Evolutionary conservation across 2,888 invertebrate species (phyloP).

Genomic region (Tipula vernalis): DNA sequence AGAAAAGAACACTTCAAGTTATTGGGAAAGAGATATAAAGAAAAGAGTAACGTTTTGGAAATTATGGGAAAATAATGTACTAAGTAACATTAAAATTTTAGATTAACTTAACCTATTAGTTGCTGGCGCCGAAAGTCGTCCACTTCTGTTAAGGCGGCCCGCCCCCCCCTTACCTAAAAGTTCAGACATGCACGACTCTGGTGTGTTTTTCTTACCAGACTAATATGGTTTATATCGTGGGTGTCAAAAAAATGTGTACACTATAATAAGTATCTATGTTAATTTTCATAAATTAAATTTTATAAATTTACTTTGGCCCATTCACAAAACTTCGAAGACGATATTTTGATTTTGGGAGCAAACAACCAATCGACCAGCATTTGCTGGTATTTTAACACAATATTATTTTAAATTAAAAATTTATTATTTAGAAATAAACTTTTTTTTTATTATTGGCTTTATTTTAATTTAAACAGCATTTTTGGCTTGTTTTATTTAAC

Average conservation of each 20-base stretch:
- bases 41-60: no score
- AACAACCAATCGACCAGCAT: neutral
- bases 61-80: no score
- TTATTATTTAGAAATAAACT: neutral
- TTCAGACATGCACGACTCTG: no score
- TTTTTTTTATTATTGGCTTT: neutral
- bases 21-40: neutral
- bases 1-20: neutral
- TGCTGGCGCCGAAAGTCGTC: no score
- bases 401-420: neutral
- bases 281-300: neutral
- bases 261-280: neutral
- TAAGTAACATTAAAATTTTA: no score
- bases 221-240: neutral
- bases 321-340: neutral
- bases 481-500: neutral
- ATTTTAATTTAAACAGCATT: neutral
- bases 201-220: neutral
- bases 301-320: neutral
- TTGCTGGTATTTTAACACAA: neutral
- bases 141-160: no score
- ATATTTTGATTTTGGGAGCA: neutral
- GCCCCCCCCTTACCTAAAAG: no score
- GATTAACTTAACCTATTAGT: no score
- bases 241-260: neutral